Base-by-base conservation (phyloP, 2,113 vertebrate species). In the Dendrocopos noguchii region DNA sequence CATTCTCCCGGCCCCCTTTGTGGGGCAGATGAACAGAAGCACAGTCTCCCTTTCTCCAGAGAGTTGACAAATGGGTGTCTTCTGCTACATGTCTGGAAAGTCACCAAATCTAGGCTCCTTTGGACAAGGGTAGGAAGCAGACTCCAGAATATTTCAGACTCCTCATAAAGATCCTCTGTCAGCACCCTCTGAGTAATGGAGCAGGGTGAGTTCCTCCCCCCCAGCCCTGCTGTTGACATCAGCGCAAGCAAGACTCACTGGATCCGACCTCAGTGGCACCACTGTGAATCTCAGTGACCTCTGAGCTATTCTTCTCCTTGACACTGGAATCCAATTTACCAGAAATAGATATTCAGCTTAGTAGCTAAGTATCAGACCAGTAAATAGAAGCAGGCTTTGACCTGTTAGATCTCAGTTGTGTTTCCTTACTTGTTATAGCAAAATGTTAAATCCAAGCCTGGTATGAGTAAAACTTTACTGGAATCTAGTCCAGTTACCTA, bases 331-430 rank as follows among this genome's bases (percentile, higher is more conserved):
- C 53, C 33, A 80, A 20, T 61, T 68, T 56, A 84, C 61, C 74
- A 91, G 90, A 85, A 90, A 87, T 3, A 83, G 82, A 82, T 71
- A 90, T 31, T 80, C 86, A 84, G 79, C 81, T 95, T 91, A 61
- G 77, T 52, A 83, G 42, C 73, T 78, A 86, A 93, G 75, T 60
- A 63, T 39, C 76, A 74, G 76, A 60, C 42, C 9, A 84, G 55
- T 60, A 90, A 93, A 78, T 3, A 88, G 91, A 85, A 90, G 65
- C 74, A 88, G 74, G 19, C 70, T 93, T 67, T 68, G 47, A 31
- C 10, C 31, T 52, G 33, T 60, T 84, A 64, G 79, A 67, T 52
- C 36, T 42, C 78, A 80, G 74, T 29, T 72, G 61, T 21, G 27
- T 12, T 42, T 44, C 63, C 28, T 84, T 80, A 65, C 46, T 85